Evolutionary conservation across 2,113 vertebrate species (phyloP).

Genomic region (Callithrix jacchus): DNA sequence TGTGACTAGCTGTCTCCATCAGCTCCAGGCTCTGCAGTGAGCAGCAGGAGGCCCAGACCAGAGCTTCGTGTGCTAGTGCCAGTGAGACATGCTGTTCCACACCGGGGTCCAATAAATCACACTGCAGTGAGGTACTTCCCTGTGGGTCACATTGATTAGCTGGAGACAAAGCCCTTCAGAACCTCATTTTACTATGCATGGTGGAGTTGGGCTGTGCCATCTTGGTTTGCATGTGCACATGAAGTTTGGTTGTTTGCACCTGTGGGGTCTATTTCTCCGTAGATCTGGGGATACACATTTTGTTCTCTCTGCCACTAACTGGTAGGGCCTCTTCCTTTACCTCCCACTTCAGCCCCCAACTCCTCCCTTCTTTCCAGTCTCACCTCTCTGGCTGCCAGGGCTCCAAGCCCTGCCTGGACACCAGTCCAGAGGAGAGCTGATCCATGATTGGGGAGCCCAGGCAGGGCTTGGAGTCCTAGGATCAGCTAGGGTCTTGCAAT

Average conservation of each 20-base stretch:
- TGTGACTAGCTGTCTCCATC: neutral
- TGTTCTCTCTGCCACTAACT: neutral
- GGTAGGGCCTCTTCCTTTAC: no score
- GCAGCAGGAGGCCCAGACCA: no score
- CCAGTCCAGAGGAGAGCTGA: no score
- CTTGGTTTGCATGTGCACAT: no score
- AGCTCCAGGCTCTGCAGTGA: neutral
- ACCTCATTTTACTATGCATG: neutral
- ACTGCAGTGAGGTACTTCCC: neutral
- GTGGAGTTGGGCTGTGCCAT: no score
- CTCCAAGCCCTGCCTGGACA: neutral
- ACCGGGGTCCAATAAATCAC: no score
- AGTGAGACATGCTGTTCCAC: fast-evolving
- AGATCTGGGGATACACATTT: neutral
- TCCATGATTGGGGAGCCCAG: no score
- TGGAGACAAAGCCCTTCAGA: neutral
- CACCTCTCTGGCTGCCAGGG: neutral
- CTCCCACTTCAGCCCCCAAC: no score
- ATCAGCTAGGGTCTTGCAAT: neutral
- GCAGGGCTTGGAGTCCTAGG: no score
- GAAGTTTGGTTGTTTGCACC: no score
- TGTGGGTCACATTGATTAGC: neutral
- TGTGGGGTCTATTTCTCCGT: neutral
- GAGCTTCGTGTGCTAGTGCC: neutral
- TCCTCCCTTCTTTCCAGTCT: neutral